phyloP scores from a whole-genome alignment of 2,888 invertebrate genomes.

The Nomada flava region DNA sequence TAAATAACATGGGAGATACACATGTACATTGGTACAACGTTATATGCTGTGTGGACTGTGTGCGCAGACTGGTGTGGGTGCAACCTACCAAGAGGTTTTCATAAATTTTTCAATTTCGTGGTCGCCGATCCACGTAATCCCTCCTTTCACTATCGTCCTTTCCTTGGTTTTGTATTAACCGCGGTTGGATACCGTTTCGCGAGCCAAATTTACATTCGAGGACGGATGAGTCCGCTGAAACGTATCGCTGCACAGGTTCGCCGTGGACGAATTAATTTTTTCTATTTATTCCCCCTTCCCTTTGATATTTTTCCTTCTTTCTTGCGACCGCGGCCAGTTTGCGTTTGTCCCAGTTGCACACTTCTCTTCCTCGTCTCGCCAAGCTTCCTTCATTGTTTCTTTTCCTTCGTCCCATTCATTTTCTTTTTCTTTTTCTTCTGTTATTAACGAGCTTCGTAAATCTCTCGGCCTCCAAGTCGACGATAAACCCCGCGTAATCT shows the following conservation, averaged over 20 bases:
- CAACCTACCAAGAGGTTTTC: constrained; percentile 37
- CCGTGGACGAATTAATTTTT: constrained; percentile 18
- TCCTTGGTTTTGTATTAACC: constrained; percentile 55
- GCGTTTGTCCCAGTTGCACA: too few species aligned
- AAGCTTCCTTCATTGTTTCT: too few species aligned
- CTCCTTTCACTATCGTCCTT: constrained; percentile 55
- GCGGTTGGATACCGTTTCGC: constrained; percentile 33
- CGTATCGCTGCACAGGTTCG: constrained; percentile 32
- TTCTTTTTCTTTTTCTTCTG: neutral
- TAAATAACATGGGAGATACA: constrained; percentile 44
- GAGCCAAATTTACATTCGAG: constrained; percentile 51
- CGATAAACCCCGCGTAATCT: constrained; percentile 54
- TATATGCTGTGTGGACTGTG: neutral
- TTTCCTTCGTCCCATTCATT: neutral
- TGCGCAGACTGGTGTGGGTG: neutral
- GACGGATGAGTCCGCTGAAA: constrained; percentile 54
- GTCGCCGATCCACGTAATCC: constrained; percentile 44
- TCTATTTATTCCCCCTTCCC: neutral
- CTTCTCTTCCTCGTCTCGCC: neutral
- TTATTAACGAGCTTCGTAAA: constrained; percentile 46
- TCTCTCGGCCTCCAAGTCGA: constrained; percentile 31
- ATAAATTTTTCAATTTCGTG: constrained; percentile 62
- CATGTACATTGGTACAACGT: neutral
- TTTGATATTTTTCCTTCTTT: neutral
- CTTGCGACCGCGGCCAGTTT: neutral